phyloP scores from a whole-genome alignment of 2,888 invertebrate species.

The Ctena decussata region DNA sequence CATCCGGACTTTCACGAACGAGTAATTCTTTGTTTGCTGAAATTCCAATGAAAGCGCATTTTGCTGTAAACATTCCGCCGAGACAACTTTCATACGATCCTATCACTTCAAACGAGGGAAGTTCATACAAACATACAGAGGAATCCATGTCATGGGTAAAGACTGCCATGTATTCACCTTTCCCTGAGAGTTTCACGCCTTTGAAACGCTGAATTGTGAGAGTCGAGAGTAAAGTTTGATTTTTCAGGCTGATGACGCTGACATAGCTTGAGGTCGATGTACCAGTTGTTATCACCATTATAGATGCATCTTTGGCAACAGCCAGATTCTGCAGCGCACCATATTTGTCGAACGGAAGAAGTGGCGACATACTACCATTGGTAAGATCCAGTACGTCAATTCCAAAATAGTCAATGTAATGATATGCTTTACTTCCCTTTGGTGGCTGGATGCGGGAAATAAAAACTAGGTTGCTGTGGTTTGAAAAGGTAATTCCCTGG shows the following conservation, averaged over 20 bases:
- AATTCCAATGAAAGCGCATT: constrained; percentile 54
- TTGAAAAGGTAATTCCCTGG: constrained; percentile 50
- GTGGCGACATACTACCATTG: constrained; percentile 25
- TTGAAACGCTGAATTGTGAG: constrained; percentile 38
- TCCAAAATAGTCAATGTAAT: constrained; percentile 76
- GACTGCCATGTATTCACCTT: constrained; percentile 58
- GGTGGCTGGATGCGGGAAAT: constrained; percentile 56
- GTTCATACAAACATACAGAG: constrained; percentile 1
- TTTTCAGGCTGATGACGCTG: constrained; percentile 36
- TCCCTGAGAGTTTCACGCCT: constrained; percentile 43
- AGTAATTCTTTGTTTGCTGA: constrained; percentile 35
- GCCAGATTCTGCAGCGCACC: constrained; percentile 47
- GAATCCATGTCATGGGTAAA: constrained; percentile 9
- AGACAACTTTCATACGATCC: constrained; percentile 37
- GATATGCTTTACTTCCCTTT: constrained; percentile 70
- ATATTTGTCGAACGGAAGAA: constrained; percentile 61
- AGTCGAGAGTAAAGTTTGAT: constrained; percentile 33
- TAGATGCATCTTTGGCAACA: constrained; percentile 53
- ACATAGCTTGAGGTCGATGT: constrained; percentile 34
- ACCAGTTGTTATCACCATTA: constrained; percentile 46
- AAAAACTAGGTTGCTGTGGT: constrained; percentile 54
- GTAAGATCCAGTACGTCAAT: constrained; percentile 66
- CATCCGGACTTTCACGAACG: constrained; percentile 43
- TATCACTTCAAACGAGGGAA: constrained; percentile 33
- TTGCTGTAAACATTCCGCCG: constrained; percentile 58